phyloP scores from a whole-genome alignment of 2,113 vertebrate genomes.

The Lichenostomus cassidix region DNA sequence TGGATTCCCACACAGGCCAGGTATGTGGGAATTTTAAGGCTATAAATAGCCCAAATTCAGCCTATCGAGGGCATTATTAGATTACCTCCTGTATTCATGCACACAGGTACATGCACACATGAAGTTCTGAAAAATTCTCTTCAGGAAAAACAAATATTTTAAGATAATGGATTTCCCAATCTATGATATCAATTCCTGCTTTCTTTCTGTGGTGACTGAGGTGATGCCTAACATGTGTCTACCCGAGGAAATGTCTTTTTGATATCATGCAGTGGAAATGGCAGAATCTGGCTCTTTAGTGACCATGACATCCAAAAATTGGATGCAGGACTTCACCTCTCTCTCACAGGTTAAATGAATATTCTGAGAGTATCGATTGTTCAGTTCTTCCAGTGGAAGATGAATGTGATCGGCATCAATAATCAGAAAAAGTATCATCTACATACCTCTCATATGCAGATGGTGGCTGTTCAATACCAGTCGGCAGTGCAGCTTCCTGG shows the following conservation, averaged over 20 bases:
- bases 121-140: not conserved
- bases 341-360: constrained; percentile 54
- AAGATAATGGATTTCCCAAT: not conserved
- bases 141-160: not conserved
- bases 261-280: constrained; percentile 8
- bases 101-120: not conserved
- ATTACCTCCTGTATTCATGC: not conserved
- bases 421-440: constrained; percentile 55
- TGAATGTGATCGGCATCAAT: constrained; percentile 43
- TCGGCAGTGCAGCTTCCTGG: not conserved
- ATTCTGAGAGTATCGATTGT: constrained; percentile 53
- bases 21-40: too few species aligned
- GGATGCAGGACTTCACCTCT: constrained; percentile 57
- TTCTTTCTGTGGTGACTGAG: not conserved
- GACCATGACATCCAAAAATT: constrained; percentile 40
- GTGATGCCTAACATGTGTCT: constrained; percentile 1
- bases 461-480: constrained; percentile 16
- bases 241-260: constrained; percentile 20
- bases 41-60: not conserved
- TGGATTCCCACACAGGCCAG: not conserved
- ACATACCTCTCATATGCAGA: constrained; percentile 19
- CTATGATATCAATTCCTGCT: not conserved
- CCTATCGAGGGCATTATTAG: rapidly evolving
- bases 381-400: constrained; percentile 51
- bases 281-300: constrained; percentile 52